Evolutionary conservation across 2,888 invertebrate species (phyloP).

Genomic region (Apantesis nais): DNA sequence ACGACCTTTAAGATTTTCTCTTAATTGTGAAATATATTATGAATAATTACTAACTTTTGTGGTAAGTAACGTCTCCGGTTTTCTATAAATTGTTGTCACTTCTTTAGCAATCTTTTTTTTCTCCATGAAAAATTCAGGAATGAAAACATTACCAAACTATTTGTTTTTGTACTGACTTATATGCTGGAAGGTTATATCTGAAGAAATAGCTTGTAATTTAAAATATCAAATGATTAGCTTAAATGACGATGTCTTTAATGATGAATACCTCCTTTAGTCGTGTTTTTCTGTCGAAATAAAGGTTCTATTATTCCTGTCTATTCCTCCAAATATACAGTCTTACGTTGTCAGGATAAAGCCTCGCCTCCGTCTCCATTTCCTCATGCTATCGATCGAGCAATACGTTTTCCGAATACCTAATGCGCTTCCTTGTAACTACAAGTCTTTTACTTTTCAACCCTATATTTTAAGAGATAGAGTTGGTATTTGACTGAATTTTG

Average conservation of each 20-base stretch:
- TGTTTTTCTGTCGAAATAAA: neutral
- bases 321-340: conserved; percentile 32
- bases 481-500: neutral
- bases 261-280: neutral
- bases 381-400: conserved; percentile 67
- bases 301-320: conserved; percentile 17
- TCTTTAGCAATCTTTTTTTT: neutral
- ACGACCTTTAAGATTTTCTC: too few relatives aligned
- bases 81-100: neutral
- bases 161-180: neutral
- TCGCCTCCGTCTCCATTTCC: conserved; percentile 58
- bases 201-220: neutral
- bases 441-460: conserved; percentile 6
- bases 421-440: conserved; percentile 26
- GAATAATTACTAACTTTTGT: too few relatives aligned
- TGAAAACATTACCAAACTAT: neutral
- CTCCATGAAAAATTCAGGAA: neutral
- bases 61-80: neutral
- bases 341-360: conserved; percentile 28
- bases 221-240: neutral
- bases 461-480: neutral
- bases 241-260: neutral
- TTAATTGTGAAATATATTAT: neutral
- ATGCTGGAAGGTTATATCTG: neutral
- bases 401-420: conserved; percentile 68